phyloP scores from a whole-genome alignment of 2,888 invertebrate genomes.

The Diplolepis rosae region DNA sequence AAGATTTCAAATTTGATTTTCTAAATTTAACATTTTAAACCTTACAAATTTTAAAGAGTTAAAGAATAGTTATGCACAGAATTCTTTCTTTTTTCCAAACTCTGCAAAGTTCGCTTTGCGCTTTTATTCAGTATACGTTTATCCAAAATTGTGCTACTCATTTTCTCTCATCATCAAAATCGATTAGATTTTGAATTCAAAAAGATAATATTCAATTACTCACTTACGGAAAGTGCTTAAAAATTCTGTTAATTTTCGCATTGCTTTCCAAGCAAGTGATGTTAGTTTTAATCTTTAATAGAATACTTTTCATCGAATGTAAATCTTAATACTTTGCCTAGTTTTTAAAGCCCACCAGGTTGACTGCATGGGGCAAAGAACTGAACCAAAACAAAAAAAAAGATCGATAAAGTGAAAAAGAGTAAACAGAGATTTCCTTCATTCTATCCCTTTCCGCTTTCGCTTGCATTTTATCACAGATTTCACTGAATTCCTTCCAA shows the following conservation, averaged over 20 bases:
- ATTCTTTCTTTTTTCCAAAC: background rate
- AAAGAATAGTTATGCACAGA: background rate
- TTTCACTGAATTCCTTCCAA: slow-evolving; percentile 13
- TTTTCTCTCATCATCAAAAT: background rate
- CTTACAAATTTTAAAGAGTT: background rate
- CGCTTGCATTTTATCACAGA: slow-evolving; percentile 7
- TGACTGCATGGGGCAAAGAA: slow-evolving; percentile 14
- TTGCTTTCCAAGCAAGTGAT: slow-evolving; percentile 2
- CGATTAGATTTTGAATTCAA: background rate
- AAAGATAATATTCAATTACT: slow-evolving; percentile 3
- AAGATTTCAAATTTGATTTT: background rate
- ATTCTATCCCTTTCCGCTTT: background rate
- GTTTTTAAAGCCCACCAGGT: background rate
- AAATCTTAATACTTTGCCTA: slow-evolving; percentile 29
- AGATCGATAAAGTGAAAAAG: background rate
- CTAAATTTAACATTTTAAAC: background rate
- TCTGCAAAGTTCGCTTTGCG: background rate
- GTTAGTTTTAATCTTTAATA: slow-evolving; percentile 12
- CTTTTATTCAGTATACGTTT: slow-evolving; percentile 23
- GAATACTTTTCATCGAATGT: slow-evolving; percentile 30
- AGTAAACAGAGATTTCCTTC: background rate
- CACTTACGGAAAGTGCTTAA: slow-evolving; percentile 4
- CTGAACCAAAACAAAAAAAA: slow-evolving; percentile 8
- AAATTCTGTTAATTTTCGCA: background rate
- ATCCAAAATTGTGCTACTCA: slow-evolving; percentile 19